Evolutionary conservation across 2,888 invertebrate genomes (phyloP).

Genomic region (Spatulosminthurus flaviceps): DNA sequence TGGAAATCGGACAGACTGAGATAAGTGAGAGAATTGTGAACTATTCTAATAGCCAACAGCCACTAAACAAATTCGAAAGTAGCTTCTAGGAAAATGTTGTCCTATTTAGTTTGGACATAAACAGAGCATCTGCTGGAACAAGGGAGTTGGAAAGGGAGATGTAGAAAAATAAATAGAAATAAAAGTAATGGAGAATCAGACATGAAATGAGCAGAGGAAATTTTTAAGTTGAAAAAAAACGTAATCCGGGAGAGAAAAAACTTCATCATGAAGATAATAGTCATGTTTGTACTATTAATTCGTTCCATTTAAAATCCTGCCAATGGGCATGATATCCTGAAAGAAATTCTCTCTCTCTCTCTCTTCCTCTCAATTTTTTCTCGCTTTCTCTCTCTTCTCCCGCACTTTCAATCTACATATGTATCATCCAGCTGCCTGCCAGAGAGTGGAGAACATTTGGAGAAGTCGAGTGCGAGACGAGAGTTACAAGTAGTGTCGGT

Average conservation of each 20-base stretch:
- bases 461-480: background rate
- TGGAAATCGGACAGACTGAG: too few species aligned
- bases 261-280: background rate
- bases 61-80: too few species aligned
- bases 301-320: constrained; percentile 10
- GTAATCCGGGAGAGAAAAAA: background rate
- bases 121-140: too few species aligned
- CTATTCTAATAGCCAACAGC: too few species aligned
- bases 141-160: background rate
- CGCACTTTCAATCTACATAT: too few species aligned
- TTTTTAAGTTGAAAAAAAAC: background rate
- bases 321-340: constrained; percentile 12
- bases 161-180: background rate
- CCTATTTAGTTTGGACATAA: too few species aligned
- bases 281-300: constrained; percentile 1
- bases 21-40: too few species aligned
- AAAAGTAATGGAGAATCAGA: background rate
- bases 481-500: constrained; percentile 20
- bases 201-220: background rate
- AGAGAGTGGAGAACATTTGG: background rate
- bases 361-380: too few species aligned
- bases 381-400: background rate
- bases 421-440: too few species aligned
- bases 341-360: background rate
- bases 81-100: too few species aligned